Conservation (phyloP, 2,113 vertebrate species). For the Equus przewalskii region DNA sequence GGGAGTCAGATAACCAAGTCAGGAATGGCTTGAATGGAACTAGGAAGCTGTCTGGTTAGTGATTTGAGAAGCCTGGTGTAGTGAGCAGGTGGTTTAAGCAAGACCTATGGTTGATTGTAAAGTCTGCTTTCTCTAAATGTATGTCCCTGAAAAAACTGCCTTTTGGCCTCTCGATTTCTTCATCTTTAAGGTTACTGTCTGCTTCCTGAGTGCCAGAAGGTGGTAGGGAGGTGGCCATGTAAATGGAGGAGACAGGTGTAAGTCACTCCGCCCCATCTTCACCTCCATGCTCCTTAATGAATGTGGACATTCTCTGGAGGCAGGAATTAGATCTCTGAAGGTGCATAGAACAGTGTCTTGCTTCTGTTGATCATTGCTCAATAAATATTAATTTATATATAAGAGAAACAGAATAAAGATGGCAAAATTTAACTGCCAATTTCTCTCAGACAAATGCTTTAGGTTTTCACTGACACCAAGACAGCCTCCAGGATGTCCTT, state of each 20-base stretch:
- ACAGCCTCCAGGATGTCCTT: neutral
- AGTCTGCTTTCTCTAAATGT: neutral
- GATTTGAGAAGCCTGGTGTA: neutral
- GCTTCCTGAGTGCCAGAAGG: neutral
- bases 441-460: slow-evolving; percentile 22
- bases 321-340: neutral
- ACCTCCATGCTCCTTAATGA: neutral
- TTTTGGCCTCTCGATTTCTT: neutral
- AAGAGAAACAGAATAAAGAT: slow-evolving; percentile 48
- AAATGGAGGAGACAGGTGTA: neutral
- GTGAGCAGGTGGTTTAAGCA: neutral
- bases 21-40: neutral
- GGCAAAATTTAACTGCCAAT: neutral
- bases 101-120: neutral
- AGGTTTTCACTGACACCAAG: neutral
- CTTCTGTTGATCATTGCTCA: neutral
- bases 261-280: neutral
- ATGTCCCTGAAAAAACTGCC: neutral
- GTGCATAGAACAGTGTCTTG: neutral
- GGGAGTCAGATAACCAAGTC: neutral
- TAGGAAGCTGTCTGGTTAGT: neutral
- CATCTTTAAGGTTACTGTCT: neutral
- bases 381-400: neutral
- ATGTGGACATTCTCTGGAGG: slow-evolving; percentile 1
- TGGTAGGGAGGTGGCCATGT: neutral